Base-by-base conservation (phyloP, 2,113 vertebrate species). In the Bombycilla garrulus region DNA sequence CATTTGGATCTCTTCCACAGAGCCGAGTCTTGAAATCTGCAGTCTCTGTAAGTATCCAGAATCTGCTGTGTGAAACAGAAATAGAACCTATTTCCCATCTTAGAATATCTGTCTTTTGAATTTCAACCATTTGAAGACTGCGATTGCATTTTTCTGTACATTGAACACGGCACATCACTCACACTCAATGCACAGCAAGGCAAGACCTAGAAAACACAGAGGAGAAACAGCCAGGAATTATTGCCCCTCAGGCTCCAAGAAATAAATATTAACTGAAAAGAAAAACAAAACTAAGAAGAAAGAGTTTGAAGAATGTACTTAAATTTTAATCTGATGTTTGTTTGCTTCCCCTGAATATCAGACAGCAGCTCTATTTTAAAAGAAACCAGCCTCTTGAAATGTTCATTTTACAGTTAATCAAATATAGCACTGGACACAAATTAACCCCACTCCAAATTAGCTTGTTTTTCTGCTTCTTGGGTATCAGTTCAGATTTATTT, bases 401-500 rank as follows among this genome's bases (percentile, higher is more conserved):
- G n/a, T 69, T 87, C 67, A 47, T 93, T 90, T 96, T 83, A 67
- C 24, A 92, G 76, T 87, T 88, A 83, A 90, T 56, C 72, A 93
- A 93, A 90, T 64, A 88, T 14, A 81, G 38, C 16, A 20, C n/a
- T 56, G 64, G 70, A 82, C 60, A 90, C 74, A 93, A 90, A 94
- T 77, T 88, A 90, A 93, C 67, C 60, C 47, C 12, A 19, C 40
- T 84, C 74, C 73, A 90, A 88, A 92, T 85, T 18, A 88, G 58
- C 62, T 92, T 82, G 50, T 72, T 91, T 95, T 95, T 88, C 78
- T 94, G 40, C 81, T 94, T 65, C 70, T 45, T 80, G 48, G 77
- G 58, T 45, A 91, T 90, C 93, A 87, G 74, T 57, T 82, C 70
- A 80, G 66, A 92, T 95, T 89, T 91, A 95, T 95, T 94, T 95